Percentiles rank a stretch among this genome's conserved stretches.
Conservation (phyloP, 2,888 invertebrate species). For the Melanotus villosus region DNA sequence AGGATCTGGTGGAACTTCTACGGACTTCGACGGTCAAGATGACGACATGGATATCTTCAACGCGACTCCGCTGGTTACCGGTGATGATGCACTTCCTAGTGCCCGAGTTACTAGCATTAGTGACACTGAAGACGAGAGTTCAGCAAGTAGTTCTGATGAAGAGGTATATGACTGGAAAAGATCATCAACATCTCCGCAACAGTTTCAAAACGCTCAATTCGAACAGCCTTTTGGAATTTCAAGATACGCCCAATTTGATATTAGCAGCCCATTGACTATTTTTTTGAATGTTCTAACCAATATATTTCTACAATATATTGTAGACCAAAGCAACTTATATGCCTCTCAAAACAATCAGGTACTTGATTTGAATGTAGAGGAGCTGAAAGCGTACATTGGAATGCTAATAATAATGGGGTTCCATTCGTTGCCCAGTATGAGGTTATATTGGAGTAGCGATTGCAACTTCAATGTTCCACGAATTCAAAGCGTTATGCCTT, state of each 20-base stretch:
- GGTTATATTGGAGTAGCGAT: background rate
- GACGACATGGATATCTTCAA: background rate
- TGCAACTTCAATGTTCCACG: background rate
- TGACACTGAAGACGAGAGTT: too few species aligned
- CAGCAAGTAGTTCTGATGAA: too few species aligned
- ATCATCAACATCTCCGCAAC: too few species aligned
- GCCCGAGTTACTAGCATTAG: background rate
- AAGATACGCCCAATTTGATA: too few species aligned
- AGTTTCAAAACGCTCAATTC: too few species aligned
- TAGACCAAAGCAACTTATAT: background rate
- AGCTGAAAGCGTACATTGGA: background rate
- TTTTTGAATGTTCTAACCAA: background rate
- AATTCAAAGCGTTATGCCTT: background rate
- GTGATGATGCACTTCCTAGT: background rate
- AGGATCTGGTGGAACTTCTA: background rate
- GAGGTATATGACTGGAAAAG: too few species aligned
- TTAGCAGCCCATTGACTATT: background rate
- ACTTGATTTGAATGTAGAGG: background rate
- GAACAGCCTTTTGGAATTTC: too few species aligned
- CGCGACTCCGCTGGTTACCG: background rate
- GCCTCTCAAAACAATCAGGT: background rate
- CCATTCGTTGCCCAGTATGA: background rate
- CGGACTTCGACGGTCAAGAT: background rate
- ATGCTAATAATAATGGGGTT: too few species aligned
- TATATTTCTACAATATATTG: background rate